A percentile compares a stretch with the other conserved stretches of the same genome.
Conservation (phyloP, 2,888 invertebrate genomes). For the Ormia ochracea region DNA sequence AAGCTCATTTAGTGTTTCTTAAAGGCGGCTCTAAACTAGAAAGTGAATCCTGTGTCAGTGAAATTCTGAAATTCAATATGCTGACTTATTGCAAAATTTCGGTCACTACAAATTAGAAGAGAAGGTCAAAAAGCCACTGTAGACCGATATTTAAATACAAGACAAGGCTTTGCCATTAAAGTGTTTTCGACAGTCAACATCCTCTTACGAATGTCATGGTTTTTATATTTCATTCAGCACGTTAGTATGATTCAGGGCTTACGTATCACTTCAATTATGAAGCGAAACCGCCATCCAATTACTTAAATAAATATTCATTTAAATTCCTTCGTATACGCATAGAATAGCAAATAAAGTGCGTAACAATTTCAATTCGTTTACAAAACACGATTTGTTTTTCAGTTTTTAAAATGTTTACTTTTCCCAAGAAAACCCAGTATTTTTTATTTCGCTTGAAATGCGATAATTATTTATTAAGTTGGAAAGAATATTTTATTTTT, state of each 20-base stretch:
- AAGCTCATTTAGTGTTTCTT: neutral
- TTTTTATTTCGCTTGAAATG: neutral
- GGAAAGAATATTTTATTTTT: no score
- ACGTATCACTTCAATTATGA: neutral
- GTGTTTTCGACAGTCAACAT: no score
- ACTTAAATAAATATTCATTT: slow-evolving; percentile 39
- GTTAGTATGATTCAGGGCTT: neutral
- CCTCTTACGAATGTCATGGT: no score
- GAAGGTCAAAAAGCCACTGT: no score
- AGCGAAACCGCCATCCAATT: slow-evolving; percentile 32
- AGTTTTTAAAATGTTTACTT: slow-evolving; percentile 24
- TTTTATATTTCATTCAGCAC: no score
- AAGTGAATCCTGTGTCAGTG: neutral
- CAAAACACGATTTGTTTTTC: slow-evolving; percentile 6
- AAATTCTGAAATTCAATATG: no score
- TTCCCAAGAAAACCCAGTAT: neutral
- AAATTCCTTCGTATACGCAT: neutral
- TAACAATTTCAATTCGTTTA: slow-evolving; percentile 4
- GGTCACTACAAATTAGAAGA: no score
- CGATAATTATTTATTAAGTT: neutral
- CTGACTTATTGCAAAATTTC: no score
- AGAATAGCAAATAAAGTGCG: neutral
- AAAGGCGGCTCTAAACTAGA: neutral
- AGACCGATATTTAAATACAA: no score
- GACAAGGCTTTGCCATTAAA: no score